phyloP scores from a whole-genome alignment of 2,888 invertebrate genomes.

The Drosophila birchii region DNA sequence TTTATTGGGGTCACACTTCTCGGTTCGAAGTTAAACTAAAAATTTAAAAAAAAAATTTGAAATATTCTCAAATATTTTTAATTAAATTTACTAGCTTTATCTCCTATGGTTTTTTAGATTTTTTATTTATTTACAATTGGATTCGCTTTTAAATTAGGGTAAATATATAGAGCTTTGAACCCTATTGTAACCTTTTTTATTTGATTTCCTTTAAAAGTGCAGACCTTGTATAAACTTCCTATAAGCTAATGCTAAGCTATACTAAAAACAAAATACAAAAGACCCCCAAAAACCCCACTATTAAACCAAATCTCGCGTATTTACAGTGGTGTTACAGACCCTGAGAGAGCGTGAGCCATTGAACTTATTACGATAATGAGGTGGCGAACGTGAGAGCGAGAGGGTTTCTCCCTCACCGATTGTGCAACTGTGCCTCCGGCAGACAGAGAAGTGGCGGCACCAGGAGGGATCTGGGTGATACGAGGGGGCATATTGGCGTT shows the following conservation, averaged over 20 bases:
- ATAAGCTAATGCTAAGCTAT: background rate
- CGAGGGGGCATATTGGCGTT: slow-evolving; percentile 32
- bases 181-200: background rate
- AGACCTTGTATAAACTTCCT: too few relatives aligned
- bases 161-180: background rate
- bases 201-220: background rate
- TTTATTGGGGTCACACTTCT: too few relatives aligned
- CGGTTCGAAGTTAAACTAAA: too few relatives aligned
- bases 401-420: slow-evolving; percentile 21
- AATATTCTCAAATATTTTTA: too few relatives aligned
- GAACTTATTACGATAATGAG: slow-evolving; percentile 50
- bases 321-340: slow-evolving; percentile 32
- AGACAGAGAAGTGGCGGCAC: slow-evolving; percentile 11
- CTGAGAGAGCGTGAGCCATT: slow-evolving; percentile 50
- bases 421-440: slow-evolving; percentile 51
- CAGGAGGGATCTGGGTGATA: background rate
- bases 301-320: slow-evolving; percentile 1
- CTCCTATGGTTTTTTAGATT: background rate
- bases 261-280: background rate
- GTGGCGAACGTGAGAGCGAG: slow-evolving; percentile 17
- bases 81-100: too few relatives aligned
- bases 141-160: too few relatives aligned
- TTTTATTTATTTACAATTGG: too few relatives aligned
- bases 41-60: too few relatives aligned
- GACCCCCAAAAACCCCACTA: background rate